Evolutionary conservation across 2,797 vertebrate genomes (phyloP).

Genomic region (Pipistrellus pipistrellus): DNA sequence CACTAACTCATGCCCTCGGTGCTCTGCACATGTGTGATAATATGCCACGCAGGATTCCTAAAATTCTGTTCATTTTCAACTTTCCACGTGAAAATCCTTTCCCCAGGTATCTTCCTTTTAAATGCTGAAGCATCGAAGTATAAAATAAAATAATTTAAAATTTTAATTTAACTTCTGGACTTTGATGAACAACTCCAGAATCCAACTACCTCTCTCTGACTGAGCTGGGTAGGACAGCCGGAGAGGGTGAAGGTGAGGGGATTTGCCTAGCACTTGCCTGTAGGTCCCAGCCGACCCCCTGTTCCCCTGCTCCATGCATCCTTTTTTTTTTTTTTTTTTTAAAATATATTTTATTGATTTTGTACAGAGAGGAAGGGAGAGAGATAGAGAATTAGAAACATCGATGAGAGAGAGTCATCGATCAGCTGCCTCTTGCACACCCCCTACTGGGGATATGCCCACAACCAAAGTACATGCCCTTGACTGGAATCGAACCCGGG

Average conservation of each 20-base stretch:
- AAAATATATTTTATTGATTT: too few relatives aligned
- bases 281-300: neutral
- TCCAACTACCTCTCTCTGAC: neutral
- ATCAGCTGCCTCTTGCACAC: too few relatives aligned
- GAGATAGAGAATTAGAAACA: too few relatives aligned
- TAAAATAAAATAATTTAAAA: conserved; percentile 20
- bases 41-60: neutral
- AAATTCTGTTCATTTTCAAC: conserved; percentile 21
- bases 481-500: too few relatives aligned
- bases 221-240: neutral
- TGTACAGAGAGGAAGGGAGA: too few relatives aligned
- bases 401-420: too few relatives aligned
- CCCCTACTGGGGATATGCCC: too few relatives aligned
- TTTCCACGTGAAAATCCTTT: neutral
- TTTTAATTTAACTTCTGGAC: neutral
- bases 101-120: neutral
- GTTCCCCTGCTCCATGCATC: too few relatives aligned
- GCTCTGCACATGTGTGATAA: neutral
- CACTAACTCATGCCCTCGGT: neutral
- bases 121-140: neutral
- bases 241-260: fast-evolving
- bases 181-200: neutral
- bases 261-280: too few relatives aligned
- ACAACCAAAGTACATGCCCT: too few relatives aligned
- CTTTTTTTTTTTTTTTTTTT: too few relatives aligned